phyloP scores from a whole-genome alignment of 2,113 vertebrate species.

The Thalassoma bifasciatum region DNA sequence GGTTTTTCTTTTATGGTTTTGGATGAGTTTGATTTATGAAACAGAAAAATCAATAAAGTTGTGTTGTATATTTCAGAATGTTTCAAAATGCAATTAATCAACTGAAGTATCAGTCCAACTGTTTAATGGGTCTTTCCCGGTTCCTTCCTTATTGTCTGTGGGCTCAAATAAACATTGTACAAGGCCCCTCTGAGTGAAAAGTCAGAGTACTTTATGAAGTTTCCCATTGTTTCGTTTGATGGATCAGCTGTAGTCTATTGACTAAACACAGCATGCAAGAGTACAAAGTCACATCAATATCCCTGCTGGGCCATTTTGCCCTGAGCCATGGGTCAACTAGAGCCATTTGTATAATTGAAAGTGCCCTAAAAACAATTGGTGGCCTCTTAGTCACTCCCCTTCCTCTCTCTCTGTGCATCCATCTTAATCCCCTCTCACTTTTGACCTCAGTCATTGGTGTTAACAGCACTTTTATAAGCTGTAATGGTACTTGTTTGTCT shows the following conservation, averaged over 20 bases:
- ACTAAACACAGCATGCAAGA: neutral
- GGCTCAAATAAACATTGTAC: neutral
- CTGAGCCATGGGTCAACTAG: slow-evolving; percentile 46
- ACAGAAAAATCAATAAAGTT: too few relatives aligned
- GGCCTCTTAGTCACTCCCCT: slow-evolving; percentile 18
- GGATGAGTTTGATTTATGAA: too few relatives aligned
- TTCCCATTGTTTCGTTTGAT: slow-evolving; percentile 4
- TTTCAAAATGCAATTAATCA: too few relatives aligned
- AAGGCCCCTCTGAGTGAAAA: neutral
- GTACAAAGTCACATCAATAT: slow-evolving; percentile 22
- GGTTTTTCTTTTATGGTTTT: too few relatives aligned
- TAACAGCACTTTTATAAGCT: slow-evolving; percentile 31
- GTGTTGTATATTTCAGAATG: too few relatives aligned
- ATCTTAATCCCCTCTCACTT: slow-evolving; percentile 28
- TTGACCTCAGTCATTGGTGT: slow-evolving; percentile 22
- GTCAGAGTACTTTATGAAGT: neutral
- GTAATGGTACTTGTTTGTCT: slow-evolving; percentile 32
- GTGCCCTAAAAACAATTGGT: slow-evolving; percentile 40
- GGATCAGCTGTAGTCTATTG: slow-evolving; percentile 2
- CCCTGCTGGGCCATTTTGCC: slow-evolving; percentile 33
- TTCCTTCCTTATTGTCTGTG: neutral
- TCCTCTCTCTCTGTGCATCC: neutral
- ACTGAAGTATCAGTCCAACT: too few relatives aligned
- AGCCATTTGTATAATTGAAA: slow-evolving; percentile 52
- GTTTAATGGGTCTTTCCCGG: too few relatives aligned